Conservation (phyloP, 2,797 vertebrate species). For the Hemitrygon akajei region DNA sequence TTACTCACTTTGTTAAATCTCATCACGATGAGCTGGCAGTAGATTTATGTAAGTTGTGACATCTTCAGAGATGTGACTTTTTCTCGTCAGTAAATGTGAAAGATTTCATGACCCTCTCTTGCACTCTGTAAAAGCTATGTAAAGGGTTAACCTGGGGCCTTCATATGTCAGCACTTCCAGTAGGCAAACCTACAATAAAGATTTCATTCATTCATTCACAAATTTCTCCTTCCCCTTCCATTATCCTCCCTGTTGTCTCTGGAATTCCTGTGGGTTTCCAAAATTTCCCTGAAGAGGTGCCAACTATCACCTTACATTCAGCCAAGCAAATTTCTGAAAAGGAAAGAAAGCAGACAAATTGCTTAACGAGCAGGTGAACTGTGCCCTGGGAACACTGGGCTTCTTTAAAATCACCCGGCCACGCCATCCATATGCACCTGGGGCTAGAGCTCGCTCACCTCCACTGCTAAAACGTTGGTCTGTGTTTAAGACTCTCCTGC, state of each 20-base stretch:
- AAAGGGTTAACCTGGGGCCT: slow-evolving; percentile 15
- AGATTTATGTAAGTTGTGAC: neutral
- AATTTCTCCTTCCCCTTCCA: slow-evolving; percentile 32
- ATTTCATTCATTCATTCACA: slow-evolving; percentile 36
- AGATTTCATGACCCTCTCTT: neutral
- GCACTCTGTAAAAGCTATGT: neutral
- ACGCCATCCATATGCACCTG: slow-evolving; percentile 8
- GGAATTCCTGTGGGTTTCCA: slow-evolving; percentile 58
- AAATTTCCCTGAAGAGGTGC: slow-evolving; percentile 61
- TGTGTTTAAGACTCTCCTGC: neutral
- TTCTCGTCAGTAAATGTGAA: neutral
- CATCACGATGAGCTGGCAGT: neutral
- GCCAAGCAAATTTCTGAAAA: slow-evolving; percentile 65
- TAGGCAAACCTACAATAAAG: slow-evolving; percentile 22
- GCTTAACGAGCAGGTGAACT: slow-evolving; percentile 67
- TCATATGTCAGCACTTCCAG: slow-evolving; percentile 19
- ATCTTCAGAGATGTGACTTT: neutral
- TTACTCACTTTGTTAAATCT: neutral
- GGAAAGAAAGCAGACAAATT: slow-evolving; percentile 78
- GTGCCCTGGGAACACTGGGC: slow-evolving; percentile 50
- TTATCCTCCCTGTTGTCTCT: slow-evolving; percentile 49
- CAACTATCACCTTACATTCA: slow-evolving; percentile 72
- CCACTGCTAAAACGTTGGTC: neutral
- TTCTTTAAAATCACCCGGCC: slow-evolving; percentile 45
- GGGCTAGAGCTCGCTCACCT: slow-evolving; percentile 3